phyloP scores from a whole-genome alignment of 2,797 vertebrate genomes.

The Geotrypetes seraphini region DNA sequence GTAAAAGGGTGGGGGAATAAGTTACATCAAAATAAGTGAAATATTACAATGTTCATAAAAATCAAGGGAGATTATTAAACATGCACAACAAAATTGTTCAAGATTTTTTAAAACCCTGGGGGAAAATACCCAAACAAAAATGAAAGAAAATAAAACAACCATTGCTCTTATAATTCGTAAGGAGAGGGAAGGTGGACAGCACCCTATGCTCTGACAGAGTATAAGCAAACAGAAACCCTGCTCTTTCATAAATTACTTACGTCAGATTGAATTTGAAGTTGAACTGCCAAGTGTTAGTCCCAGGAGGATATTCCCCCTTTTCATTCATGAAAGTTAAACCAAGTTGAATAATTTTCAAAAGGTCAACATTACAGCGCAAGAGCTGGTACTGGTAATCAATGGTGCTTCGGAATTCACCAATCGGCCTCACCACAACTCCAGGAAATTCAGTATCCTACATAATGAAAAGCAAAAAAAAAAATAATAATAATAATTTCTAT shows the following conservation, averaged over 20 bases:
- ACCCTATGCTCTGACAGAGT: background rate
- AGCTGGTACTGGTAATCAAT: slow-evolving; percentile 97
- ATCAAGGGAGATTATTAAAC: too few relatives aligned
- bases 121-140: too few relatives aligned
- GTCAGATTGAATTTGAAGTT: slow-evolving; percentile 98
- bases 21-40: too few relatives aligned
- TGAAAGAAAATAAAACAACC: too few relatives aligned
- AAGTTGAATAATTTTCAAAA: slow-evolving; percentile 95
- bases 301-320: slow-evolving; percentile 84
- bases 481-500: too few relatives aligned
- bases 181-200: background rate
- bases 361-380: slow-evolving; percentile 89
- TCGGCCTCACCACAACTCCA: slow-evolving; percentile 87
- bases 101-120: too few relatives aligned
- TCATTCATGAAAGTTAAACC: slow-evolving; percentile 95
- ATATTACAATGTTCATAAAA: too few relatives aligned
- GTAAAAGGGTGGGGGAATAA: too few relatives aligned
- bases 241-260: slow-evolving; percentile 47
- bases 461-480: background rate
- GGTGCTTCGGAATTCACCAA: slow-evolving; percentile 94
- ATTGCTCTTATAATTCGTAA: too few relatives aligned
- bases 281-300: slow-evolving; percentile 95
- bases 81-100: too few relatives aligned
- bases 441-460: slow-evolving; percentile 93
- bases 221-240: accelerated